Evolutionary conservation across 1,140 invertebrate genomes (phyloP).

Genomic region (Epicauta chinensis): DNA sequence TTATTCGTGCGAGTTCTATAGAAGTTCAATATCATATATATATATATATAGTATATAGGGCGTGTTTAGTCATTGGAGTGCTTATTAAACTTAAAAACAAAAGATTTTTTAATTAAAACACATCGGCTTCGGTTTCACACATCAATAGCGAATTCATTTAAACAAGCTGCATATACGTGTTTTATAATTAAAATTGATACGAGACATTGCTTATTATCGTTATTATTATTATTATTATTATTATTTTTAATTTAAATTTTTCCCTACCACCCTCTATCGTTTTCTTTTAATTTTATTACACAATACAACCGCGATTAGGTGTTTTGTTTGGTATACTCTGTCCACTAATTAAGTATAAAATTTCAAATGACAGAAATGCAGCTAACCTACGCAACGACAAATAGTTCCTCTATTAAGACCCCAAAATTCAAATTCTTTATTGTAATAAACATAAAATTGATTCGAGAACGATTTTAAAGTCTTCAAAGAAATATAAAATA

Average conservation of each 20-base stretch:
- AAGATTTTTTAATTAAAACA: slow-evolving; percentile 40
- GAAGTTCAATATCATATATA: slow-evolving; percentile 31
- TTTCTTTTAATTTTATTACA: no score
- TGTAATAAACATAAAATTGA: no score
- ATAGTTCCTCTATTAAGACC: no score
- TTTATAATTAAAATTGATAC: slow-evolving; percentile 38
- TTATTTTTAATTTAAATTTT: slow-evolving; percentile 16
- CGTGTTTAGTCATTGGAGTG: slow-evolving; percentile 34
- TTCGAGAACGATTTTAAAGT: no score
- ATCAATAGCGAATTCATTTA: slow-evolving; percentile 39
- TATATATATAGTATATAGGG: no score
- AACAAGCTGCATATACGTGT: slow-evolving; percentile 34
- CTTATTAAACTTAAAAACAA: slow-evolving; percentile 41
- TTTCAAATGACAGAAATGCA: no score
- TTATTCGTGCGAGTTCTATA: slow-evolving; percentile 34
- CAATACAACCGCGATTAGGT: no score
- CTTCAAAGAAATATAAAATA: no score
- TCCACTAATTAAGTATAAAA: no score
- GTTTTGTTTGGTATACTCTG: no score
- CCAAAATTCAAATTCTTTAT: no score
- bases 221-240: slow-evolving; percentile 18
- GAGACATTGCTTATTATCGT: slow-evolving; percentile 30
- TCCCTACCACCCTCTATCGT: slow-evolving; percentile 3
- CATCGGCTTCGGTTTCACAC: slow-evolving; percentile 36
- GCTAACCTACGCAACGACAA: no score